These are phyloP conservation scores for Stichopus horrens DNA, from an alignment of 53 echinoderm and acorn worm species.

Conservation along the genomic window DNA sequence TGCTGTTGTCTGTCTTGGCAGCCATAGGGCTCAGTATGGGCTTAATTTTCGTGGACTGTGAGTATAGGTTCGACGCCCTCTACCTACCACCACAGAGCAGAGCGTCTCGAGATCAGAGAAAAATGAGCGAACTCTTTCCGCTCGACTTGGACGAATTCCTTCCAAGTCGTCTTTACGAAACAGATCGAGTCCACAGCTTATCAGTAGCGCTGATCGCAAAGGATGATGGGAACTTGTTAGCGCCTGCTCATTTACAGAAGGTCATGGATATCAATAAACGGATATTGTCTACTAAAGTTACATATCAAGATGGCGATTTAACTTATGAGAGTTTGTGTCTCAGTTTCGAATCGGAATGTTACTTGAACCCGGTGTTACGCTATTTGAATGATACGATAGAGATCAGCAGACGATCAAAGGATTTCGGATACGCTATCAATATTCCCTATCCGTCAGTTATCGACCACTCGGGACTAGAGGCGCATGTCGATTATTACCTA, in stretches of 20 bases:
- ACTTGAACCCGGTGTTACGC: slow-evolving; percentile 44
- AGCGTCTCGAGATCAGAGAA: slow-evolving; percentile 49
- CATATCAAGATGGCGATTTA: background rate
- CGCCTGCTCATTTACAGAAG: slow-evolving; percentile 47
- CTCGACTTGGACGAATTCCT: slow-evolving; percentile 53
- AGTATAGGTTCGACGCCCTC: slow-evolving; percentile 25
- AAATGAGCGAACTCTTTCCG: slow-evolving; percentile 47
- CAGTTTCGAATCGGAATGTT: slow-evolving; percentile 42
- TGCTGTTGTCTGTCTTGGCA: background rate
- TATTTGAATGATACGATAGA: background rate
- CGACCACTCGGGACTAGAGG: background rate
- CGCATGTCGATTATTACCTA: background rate
- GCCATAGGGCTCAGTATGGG: slow-evolving; percentile 3
- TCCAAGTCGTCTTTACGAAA: slow-evolving; percentile 47
- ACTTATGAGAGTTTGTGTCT: slow-evolving; percentile 16
- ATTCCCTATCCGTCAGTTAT: slow-evolving; percentile 1
- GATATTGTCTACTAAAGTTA: background rate
- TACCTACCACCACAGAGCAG: slow-evolving; percentile 65
- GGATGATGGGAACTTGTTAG: slow-evolving; percentile 52
- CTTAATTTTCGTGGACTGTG: slow-evolving; percentile 2
- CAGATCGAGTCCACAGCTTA: slow-evolving; percentile 25
- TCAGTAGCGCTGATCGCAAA: slow-evolving; percentile 45
- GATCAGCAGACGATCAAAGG: background rate
- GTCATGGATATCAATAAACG: slow-evolving; percentile 45
- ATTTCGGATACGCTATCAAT: background rate